phyloP scores from a whole-genome alignment of 2,113 vertebrate species.

The Gymnarchus niloticus region DNA sequence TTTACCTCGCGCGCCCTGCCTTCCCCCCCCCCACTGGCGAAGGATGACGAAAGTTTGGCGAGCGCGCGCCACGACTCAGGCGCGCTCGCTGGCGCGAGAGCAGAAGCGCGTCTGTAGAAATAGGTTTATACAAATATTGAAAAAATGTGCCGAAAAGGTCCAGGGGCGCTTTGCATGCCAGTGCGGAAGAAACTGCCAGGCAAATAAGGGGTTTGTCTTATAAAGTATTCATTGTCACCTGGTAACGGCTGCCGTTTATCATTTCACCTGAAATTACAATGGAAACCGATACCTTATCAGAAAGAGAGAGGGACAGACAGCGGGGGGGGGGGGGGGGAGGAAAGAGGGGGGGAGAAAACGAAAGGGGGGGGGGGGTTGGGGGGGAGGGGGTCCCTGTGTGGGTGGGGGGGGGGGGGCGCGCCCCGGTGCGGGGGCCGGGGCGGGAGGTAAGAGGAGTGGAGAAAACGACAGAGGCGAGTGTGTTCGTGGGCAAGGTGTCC shows the following conservation, averaged over 20 bases:
- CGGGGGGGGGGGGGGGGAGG: slow-evolving; percentile 19
- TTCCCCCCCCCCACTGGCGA: background rate
- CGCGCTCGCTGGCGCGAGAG: background rate
- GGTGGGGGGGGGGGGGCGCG: slow-evolving; percentile 16
- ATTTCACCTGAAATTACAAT: slow-evolving; percentile 80
- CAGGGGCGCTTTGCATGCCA: slow-evolving; percentile 64
- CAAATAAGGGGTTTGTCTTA: slow-evolving; percentile 78
- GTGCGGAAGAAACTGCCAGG: slow-evolving; percentile 72
- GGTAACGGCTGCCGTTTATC: slow-evolving; percentile 74
- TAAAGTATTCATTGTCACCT: slow-evolving; percentile 82
- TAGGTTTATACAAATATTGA: slow-evolving; percentile 43
- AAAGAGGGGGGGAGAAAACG: slow-evolving; percentile 32
- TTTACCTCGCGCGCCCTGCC: background rate
- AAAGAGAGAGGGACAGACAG: slow-evolving; percentile 27
- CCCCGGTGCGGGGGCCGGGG: slow-evolving; percentile 23
- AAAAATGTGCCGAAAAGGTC: slow-evolving; percentile 56
- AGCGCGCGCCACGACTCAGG: background rate
- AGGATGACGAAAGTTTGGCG: slow-evolving; percentile 26
- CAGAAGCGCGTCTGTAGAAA: slow-evolving; percentile 21
- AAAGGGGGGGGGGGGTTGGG: slow-evolving; percentile 24
- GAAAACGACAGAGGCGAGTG: slow-evolving; percentile 41
- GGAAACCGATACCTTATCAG: slow-evolving; percentile 77
- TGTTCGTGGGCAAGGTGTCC: slow-evolving; percentile 20
- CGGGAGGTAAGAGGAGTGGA: slow-evolving; percentile 37
- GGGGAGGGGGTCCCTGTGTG: too few species aligned